Evolutionary conservation across 2,797 vertebrate genomes (phyloP).

Genomic region (Synanceia verrucosa): DNA sequence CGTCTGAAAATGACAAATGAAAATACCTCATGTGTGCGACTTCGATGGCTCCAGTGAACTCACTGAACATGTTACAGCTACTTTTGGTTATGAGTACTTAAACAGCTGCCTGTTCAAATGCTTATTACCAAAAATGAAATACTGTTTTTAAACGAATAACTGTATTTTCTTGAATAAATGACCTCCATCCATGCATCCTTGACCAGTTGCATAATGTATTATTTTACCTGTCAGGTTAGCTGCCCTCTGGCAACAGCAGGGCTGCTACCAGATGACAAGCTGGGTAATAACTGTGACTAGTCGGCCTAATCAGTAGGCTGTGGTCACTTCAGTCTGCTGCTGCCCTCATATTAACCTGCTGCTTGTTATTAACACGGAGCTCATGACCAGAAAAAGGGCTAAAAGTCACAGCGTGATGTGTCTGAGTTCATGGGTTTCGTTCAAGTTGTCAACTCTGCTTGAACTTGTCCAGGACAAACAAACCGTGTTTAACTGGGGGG

Average conservation of each 20-base stretch:
- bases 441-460: constrained; percentile 51
- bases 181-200: neutral
- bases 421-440: neutral
- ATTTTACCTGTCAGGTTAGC: constrained; percentile 29
- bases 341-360: constrained; percentile 73
- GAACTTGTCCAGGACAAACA: constrained; percentile 56
- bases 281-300: constrained; percentile 73
- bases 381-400: constrained; percentile 25
- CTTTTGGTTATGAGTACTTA: neutral
- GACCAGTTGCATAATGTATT: constrained; percentile 16
- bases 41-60: neutral
- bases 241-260: constrained; percentile 31
- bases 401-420: neutral
- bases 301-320: constrained; percentile 78
- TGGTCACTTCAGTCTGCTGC: constrained; percentile 44
- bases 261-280: constrained; percentile 70
- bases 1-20: neutral
- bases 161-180: constrained; percentile 8
- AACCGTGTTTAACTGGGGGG: constrained; percentile 27
- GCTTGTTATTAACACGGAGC: constrained; percentile 73
- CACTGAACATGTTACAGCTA: neutral
- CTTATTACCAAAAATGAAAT: neutral
- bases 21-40: neutral
- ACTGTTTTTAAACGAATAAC: neutral
- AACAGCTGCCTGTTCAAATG: neutral